A percentile compares a stretch with the other conserved stretches of the same genome.
Evolutionary conservation across 2,797 vertebrate species (phyloP).

Genomic region (Tachyglossus aculeatus): DNA sequence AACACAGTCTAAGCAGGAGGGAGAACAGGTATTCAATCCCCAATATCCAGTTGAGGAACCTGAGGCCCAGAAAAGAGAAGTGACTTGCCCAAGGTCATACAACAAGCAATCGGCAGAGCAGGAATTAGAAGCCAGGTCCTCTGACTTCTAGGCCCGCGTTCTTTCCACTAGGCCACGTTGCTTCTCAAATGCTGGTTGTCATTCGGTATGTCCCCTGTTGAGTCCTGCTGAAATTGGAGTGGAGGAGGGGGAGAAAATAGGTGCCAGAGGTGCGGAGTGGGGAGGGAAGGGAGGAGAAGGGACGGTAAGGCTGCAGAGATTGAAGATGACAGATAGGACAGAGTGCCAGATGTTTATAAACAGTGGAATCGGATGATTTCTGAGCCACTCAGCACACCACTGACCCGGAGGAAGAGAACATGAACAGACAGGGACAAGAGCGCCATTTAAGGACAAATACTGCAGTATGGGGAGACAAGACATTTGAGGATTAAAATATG

Average conservation of each 20-base stretch:
- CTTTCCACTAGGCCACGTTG: too few relatives aligned
- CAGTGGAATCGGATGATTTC: background rate
- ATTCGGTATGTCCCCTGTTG: too few relatives aligned
- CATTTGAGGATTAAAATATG: slow-evolving; percentile 39
- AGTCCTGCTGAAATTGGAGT: too few relatives aligned
- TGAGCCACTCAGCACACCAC: background rate
- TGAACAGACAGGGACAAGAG: background rate
- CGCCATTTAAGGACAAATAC: slow-evolving; percentile 20
- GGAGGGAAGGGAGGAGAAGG: background rate
- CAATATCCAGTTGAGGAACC: too few relatives aligned
- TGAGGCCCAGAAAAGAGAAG: too few relatives aligned
- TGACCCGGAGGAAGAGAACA: background rate
- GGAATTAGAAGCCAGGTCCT: too few relatives aligned
- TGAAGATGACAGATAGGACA: background rate
- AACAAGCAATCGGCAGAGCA: too few relatives aligned
- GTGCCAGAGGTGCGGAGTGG: background rate
- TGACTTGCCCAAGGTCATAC: too few relatives aligned
- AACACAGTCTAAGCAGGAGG: too few relatives aligned
- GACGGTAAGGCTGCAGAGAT: background rate
- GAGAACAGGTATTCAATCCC: too few relatives aligned
- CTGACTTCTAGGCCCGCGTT: too few relatives aligned
- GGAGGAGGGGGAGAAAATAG: background rate
- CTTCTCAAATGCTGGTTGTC: too few relatives aligned
- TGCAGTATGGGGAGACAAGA: background rate
- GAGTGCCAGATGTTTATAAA: background rate